These are phyloP conservation scores for Samia ricini DNA, from an alignment of 1,140 invertebrate species.

Conservation along the genomic window DNA sequence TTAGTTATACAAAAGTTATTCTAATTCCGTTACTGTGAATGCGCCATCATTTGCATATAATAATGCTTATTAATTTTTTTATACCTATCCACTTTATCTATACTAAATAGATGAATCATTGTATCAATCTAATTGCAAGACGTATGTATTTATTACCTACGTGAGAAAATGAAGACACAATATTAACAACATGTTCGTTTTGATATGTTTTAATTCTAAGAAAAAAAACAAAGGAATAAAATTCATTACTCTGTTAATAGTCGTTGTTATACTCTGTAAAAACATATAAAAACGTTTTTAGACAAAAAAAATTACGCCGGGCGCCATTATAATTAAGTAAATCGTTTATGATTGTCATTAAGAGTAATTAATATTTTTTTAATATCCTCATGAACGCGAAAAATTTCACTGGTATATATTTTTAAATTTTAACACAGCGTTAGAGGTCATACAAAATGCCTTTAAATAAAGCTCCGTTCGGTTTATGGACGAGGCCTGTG, in stretches of 20 bases:
- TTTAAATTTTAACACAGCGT: neutral
- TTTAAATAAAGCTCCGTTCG: conserved; percentile 21
- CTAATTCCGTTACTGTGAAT: neutral
- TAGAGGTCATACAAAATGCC: neutral
- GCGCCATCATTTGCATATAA: neutral
- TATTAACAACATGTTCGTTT: neutral
- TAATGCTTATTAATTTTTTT: neutral
- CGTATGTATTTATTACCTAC: too few relatives aligned
- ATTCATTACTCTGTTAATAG: too few relatives aligned
- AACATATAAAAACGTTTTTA: too few relatives aligned
- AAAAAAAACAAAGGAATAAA: too few relatives aligned
- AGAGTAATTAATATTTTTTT: neutral
- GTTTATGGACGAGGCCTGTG: conserved; percentile 18
- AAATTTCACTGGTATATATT: conserved; percentile 1
- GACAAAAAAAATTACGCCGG: neutral
- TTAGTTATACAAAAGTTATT: neutral
- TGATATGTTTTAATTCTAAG: too few relatives aligned
- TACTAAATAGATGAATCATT: too few relatives aligned
- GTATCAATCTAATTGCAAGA: too few relatives aligned
- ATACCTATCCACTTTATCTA: too few relatives aligned
- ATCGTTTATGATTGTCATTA: neutral
- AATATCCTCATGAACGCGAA: neutral
- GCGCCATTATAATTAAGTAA: neutral
- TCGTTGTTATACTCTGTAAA: too few relatives aligned
- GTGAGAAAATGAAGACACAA: neutral